These are phyloP conservation scores for Abramis brama DNA, from an alignment of 2,113 vertebrate genomes.

Conservation along the genomic window DNA sequence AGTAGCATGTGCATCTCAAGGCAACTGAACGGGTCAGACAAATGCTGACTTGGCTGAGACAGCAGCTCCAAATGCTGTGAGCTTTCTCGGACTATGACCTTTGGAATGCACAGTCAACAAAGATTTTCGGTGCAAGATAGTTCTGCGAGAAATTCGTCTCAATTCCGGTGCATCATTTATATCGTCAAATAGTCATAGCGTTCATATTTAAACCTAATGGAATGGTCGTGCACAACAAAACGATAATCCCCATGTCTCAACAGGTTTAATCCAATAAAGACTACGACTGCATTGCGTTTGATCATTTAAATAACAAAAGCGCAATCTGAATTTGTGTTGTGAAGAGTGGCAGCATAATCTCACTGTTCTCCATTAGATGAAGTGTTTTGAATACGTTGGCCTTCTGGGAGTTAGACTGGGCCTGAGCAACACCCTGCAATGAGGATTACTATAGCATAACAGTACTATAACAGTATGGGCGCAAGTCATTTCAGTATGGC, in stretches of 20 bases:
- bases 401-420: slow-evolving; percentile 35
- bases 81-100: slow-evolving; percentile 66
- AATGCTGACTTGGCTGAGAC: slow-evolving; percentile 73
- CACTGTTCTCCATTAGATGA: background rate
- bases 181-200: background rate
- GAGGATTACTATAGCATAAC: slow-evolving; percentile 22
- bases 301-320: slow-evolving; percentile 1
- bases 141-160: slow-evolving; percentile 13
- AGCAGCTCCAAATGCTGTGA: slow-evolving; percentile 58
- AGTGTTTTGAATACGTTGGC: slow-evolving; percentile 23
- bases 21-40: slow-evolving; percentile 65
- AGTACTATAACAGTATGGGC: slow-evolving; percentile 63
- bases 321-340: background rate
- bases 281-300: background rate
- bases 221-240: background rate
- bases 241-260: background rate
- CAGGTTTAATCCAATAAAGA: background rate
- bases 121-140: slow-evolving; percentile 31
- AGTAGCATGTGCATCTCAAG: slow-evolving; percentile 61
- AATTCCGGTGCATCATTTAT: background rate
- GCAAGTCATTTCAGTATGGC: slow-evolving; percentile 71
- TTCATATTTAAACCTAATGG: background rate
- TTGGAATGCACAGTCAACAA: slow-evolving; percentile 67
- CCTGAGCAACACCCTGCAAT: slow-evolving; percentile 21
- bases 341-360: slow-evolving; percentile 1